A percentile compares a stretch with the other conserved stretches of the same genome.
Evolutionary conservation across 2,888 invertebrate species (phyloP).

Genomic region (Lysandra coridon): DNA sequence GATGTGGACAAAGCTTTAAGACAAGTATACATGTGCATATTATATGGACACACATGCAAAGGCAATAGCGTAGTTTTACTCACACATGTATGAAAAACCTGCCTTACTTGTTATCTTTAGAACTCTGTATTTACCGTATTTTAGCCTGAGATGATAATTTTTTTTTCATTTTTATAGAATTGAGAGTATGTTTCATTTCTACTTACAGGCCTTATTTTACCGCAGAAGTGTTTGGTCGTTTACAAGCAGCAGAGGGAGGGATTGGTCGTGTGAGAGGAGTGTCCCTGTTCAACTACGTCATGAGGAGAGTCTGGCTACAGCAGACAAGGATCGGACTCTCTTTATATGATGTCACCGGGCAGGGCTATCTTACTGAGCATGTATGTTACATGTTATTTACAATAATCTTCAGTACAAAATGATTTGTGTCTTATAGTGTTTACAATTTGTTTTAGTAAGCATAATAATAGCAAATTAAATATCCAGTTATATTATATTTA

Average conservation of each 20-base stretch:
- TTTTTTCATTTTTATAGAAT: neutral
- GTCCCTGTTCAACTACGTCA: constrained; percentile 95
- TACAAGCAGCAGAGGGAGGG: constrained; percentile 91
- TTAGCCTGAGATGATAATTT: neutral
- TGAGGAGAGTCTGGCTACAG: constrained; percentile 96
- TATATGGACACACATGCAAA: too few relatives aligned
- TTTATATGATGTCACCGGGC: constrained; percentile 95
- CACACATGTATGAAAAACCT: too few relatives aligned
- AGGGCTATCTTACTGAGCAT: constrained; percentile 92
- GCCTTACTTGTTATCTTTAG: too few relatives aligned
- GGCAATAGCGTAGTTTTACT: too few relatives aligned
- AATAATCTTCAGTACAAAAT: too few relatives aligned
- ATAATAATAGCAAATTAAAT: too few relatives aligned
- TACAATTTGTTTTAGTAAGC: too few relatives aligned
- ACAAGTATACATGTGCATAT: too few relatives aligned
- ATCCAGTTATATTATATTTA: too few relatives aligned
- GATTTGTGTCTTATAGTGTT: too few relatives aligned
- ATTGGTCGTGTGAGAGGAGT: constrained; percentile 91
- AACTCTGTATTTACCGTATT: too few relatives aligned
- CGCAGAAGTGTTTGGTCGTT: constrained; percentile 91
- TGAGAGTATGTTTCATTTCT: neutral
- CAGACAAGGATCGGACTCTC: constrained; percentile 97
- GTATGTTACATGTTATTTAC: constrained; percentile 62
- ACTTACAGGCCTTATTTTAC: constrained; percentile 87
- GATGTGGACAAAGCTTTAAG: too few relatives aligned